Base-by-base conservation (phyloP, 2,888 invertebrate genomes). In the Tipula lateralis region DNA sequence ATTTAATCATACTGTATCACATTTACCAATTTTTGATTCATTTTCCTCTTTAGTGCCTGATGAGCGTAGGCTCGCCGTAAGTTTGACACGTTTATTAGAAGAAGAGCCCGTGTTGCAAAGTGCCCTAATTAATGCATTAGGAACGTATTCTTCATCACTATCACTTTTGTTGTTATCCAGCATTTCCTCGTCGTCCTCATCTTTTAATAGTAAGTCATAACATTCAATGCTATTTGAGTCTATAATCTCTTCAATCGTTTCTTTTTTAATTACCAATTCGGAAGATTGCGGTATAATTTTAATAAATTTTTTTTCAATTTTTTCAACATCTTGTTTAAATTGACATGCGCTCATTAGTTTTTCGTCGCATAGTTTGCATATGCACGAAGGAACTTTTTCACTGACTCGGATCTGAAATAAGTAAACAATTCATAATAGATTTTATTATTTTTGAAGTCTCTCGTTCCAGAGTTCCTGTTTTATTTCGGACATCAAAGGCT, bases 161-260 rank as follows among this genome's bases (percentile, higher is more conserved):
- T 66, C 66, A 66, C 66, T 66, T 24, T 66, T 66, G 9, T 9
- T 24, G 1, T 66, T 24, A 9, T 66, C 13, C 9, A 66, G 24
- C 24, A 66, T 1, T 9, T 66, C 66, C 2, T 66, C 66, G 9
- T 66, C 66, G 24, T 66, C 66, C 66, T 66, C 66, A 66, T 24
- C 66, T 9, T 66, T 66, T 9, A 66, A 9, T 24, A 66, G 24
- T 1, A 66, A 9, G 24, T 66, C 66, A 9, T 66, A 66, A 9
- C 66, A 66, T 24, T 66, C 66, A 12, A 66, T 66, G 3, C 66
- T 66, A 13, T 66, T 66, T 66, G 66, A 66, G 66, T 66, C 66
- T 66, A 66, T 66, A 66, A 66, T 66, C 19, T 66, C 66, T 66
- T 66, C 66, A 66, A 66, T n/a, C n/a, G n/a, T n/a, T 24, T 66